Evolutionary conservation across 2,113 vertebrate genomes (phyloP), one percentile per base, ranked within the genome.

Genomic region (Axis porcinus): DNA sequence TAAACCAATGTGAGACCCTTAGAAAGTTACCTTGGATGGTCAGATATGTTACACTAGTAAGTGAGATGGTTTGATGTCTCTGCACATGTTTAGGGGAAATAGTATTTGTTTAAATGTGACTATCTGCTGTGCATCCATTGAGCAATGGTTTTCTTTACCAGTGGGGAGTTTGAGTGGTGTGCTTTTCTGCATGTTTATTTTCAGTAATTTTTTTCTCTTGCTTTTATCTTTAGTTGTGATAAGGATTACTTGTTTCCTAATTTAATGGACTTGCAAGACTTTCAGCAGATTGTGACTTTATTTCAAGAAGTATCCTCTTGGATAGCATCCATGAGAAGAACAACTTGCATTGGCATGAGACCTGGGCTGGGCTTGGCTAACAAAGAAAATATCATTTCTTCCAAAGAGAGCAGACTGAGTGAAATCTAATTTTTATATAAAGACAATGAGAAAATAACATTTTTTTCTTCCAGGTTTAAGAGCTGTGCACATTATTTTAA

Each of bases 191-290:
- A 28, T 88, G 45, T 21, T 95, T 57, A 87, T 94, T 97, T 96
- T 94, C 57, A 57, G 78, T 86, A 47, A 93, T 98, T 97, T 98
- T 98, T 98, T 95, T 95, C 86, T 98, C 94, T 97, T 95, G 91
- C n/a, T 91, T 96, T 91, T 98, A 95, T 95, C 89, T 98, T 98
- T 85, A 90, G 36, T 98, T 98, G 91, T 97, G 94, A 94, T 96
- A 94, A 97, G 98, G 97, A 98, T 98, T 97, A 91, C 60, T 98
- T 95, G 98, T 98, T 98, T 98, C 97, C 94, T 98, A 85, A 47
- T 89, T 98, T 97, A 98, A 95, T 88, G 96, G 94, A 70, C 96
- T 86, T 88, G 96, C 92, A 95, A 98, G 86, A 70, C 43, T 96
- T 94, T 92, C 89, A 97, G 89, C 89, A 97, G 98, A 98, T 97